These are phyloP conservation scores for Remorina albescens DNA, from an alignment of 2,797 vertebrate species.

Conservation along the genomic window DNA sequence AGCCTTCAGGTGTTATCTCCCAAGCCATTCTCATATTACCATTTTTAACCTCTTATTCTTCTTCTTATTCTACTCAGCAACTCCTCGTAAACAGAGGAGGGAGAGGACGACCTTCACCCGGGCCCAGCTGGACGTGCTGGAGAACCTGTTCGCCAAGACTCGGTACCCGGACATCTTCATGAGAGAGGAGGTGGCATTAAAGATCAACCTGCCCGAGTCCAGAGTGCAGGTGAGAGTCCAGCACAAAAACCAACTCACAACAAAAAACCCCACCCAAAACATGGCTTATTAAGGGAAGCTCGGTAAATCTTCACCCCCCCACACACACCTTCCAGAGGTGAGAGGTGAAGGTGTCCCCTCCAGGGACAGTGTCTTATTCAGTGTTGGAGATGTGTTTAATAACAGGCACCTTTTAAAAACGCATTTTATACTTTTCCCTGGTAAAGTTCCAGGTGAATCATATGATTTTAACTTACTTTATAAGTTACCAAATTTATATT, in stretches of 20 bases:
- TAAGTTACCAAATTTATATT: neutral
- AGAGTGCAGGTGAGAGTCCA: slow-evolving; percentile 91
- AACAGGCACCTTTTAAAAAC: too few relatives aligned
- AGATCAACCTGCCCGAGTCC: slow-evolving; percentile 97
- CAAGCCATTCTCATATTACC: too few relatives aligned
- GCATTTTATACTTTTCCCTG: too few relatives aligned
- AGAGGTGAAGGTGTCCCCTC: too few relatives aligned
- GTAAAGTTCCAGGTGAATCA: neutral
- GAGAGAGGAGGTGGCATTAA: slow-evolving; percentile 95
- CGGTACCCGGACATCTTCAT: slow-evolving; percentile 98
- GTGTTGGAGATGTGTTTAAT: neutral
- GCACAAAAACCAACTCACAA: too few relatives aligned
- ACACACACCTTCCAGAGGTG: too few relatives aligned
- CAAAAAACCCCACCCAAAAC: too few relatives aligned
- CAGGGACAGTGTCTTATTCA: neutral
- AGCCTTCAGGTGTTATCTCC: too few relatives aligned
- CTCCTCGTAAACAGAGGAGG: slow-evolving; percentile 93
- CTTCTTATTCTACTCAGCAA: slow-evolving; percentile 70
- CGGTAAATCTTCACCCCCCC: too few relatives aligned
- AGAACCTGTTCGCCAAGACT: slow-evolving; percentile 94
- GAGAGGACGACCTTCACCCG: slow-evolving; percentile 96
- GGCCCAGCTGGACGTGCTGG: slow-evolving; percentile 94
- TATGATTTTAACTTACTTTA: neutral
- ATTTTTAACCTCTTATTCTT: too few relatives aligned
- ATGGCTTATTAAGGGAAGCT: too few relatives aligned